Evolutionary conservation across 1,140 invertebrate species (phyloP).

Genomic region (Delia radicum): DNA sequence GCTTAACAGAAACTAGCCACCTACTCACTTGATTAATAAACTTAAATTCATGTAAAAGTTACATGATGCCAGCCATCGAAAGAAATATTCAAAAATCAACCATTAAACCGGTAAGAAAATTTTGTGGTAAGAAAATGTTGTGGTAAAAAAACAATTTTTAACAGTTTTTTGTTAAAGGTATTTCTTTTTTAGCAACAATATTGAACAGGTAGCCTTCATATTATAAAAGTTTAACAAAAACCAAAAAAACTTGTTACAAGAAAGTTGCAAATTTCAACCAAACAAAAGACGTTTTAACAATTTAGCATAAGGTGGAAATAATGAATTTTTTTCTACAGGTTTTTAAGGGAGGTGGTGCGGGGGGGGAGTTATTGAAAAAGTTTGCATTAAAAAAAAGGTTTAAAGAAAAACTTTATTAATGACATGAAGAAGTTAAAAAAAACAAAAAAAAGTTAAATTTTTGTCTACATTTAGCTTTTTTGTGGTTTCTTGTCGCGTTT

Average conservation of each 20-base stretch:
- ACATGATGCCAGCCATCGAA: not conserved
- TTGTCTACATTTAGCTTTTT: no score
- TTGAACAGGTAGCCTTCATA: conserved; percentile 7
- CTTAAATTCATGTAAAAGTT: not conserved
- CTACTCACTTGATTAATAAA: not conserved
- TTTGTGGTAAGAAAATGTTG: not conserved
- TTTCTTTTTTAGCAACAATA: not conserved
- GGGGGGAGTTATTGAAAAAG: no score
- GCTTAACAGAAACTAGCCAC: not conserved
- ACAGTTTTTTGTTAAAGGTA: not conserved
- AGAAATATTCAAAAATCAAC: not conserved
- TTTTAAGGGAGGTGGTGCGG: not conserved
- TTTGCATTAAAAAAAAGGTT: no score
- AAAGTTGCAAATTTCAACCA: not conserved
- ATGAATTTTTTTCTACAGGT: not conserved
- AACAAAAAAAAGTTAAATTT: no score
- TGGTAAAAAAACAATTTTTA: not conserved
- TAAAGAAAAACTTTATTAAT: no score
- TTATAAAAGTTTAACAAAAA: no score
- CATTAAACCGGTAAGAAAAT: not conserved
- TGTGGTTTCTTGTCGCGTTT: no score
- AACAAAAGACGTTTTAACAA: no score
- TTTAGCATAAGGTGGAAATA: not conserved
- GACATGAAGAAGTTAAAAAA: no score
- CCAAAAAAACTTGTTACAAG: conserved; percentile 17